Percentiles rank a stretch among this genome's conserved stretches.
Conservation (phyloP, 2,888 invertebrate genomes). For the Melipona beecheii region DNA sequence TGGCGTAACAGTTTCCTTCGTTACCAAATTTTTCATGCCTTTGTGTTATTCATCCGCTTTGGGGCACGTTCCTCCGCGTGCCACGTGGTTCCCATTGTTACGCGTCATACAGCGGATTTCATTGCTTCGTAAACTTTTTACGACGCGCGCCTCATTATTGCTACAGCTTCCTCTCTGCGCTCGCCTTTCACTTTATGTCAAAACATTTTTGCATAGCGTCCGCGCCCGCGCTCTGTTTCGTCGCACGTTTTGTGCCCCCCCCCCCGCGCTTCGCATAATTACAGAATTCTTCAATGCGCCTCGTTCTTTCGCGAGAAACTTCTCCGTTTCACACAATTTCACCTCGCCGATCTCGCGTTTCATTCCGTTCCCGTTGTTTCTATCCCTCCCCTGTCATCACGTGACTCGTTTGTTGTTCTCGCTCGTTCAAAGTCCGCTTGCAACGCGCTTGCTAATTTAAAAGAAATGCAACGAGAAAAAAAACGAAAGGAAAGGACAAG, state of each 20-base stretch:
- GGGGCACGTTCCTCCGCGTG: neutral
- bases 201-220: constrained; percentile 2
- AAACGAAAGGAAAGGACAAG: too few relatives aligned
- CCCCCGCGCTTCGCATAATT: neutral
- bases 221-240: too few relatives aligned
- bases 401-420: neutral
- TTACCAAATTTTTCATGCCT: constrained; percentile 12
- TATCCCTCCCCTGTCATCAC: too few relatives aligned
- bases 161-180: neutral
- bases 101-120: neutral
- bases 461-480: too few relatives aligned
- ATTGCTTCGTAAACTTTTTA: constrained; percentile 29
- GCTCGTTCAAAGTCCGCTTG: neutral
- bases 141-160: constrained; percentile 30
- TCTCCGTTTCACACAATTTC: neutral
- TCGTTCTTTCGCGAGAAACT: neutral
- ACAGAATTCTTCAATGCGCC: neutral
- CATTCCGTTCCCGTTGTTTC: neutral
- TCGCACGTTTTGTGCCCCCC: neutral
- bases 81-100: constrained; percentile 10
- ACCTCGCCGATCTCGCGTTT: neutral
- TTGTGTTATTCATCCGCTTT: constrained; percentile 26
- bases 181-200: constrained; percentile 12
- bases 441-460: neutral
- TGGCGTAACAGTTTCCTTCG: neutral